Evolutionary conservation across 1,140 invertebrate genomes (phyloP), one percentile per base, ranked within the genome.

Genomic region (Caenorhabditis latens): DNA sequence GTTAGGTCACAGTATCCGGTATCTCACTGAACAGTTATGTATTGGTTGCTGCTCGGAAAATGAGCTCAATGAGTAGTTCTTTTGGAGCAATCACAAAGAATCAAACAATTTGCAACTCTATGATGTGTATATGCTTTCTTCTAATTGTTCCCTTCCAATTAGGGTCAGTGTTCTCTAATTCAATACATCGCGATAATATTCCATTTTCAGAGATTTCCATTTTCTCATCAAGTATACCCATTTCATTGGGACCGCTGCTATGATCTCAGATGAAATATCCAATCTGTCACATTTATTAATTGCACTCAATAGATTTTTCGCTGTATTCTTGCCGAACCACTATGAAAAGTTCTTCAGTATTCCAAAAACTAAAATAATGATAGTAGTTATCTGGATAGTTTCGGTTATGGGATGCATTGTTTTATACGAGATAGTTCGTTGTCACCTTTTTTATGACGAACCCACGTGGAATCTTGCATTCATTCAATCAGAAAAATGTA

Each of bases 81-180:
- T 71, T 71, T 46, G 65, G 65, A 71, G 46, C 24, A 32, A 71
- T 71, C 6, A 71, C 65, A n/a, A 71, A 71, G 19, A 71, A 71
- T 19, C 65, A 71, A 43, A 21, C 40, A 19, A 71, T 71, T n/a
- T 43, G 40, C n/a, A 61, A 61, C n/a, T 61, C 21, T 14, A n/a
- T 61, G 19, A 61, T 61, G 57, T 61, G 57, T 9, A 9, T 61
- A 14, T 24, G 19, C 9, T 61, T 61, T 61, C n/a, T 61, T 9
- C 21, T 61, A 4, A 21, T 21, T 9, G 57, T 61, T 61, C 57
- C 57, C 8, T 9, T 61, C 4, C 57, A 61, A 61, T 61, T 61
- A n/a, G 21, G 19, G 57, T 61, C 16, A 61, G 57, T 61, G 14
- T 21, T 61, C 21, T 61, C 4, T 5, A 21, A 61, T 61, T 61